Evolutionary conservation across 1,140 invertebrate genomes (phyloP), one percentile per base, ranked within the genome.

Genomic region (Agrypnia vestita): DNA sequence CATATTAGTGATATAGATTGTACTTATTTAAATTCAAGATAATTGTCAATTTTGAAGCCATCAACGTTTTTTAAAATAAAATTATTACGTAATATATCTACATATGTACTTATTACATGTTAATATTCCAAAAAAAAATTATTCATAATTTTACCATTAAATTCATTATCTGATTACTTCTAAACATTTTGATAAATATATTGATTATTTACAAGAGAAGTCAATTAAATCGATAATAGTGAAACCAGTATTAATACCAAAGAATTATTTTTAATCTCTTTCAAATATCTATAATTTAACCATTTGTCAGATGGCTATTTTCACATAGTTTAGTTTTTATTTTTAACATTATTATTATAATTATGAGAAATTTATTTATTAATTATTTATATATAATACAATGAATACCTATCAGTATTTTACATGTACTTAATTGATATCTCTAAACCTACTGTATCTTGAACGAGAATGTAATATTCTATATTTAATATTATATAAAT

Each of bases 161-260:
- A 35, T 35, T 35, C 25, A 35, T 35, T 3, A 35, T 35, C 25
- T 35, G 25, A 3, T 35, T 35, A 3, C 25, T 35, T 35, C 25
- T 35, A 35, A 35, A 35, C 25, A 35, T 35, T n/a, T 35, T 35
- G 25, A 35, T 35, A 35, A 35, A 35, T 35, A 15, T 59, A 59
- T 59, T 59, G 11, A 19, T 59, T 59, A 59, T 59, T 59, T 59
- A 19, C 21, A 19, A 59, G 55, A 17, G 17, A 59, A 59, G 55
- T 59, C 55, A 59, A 59, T 59, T 59, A 59, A 59, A 59, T 11
- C 15, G 21, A 35, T 35, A 59, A 17, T 59, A 59, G 17, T 59
- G 15, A 21, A 59, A 59, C 55, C 21, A 19, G 15, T 59, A 59
- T 59, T 21, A 59, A 19, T 59, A 21, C 55, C 55, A 21, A 21